Evolutionary conservation across 2,888 invertebrate genomes (phyloP).

Genomic region (Candidula unifasciata): DNA sequence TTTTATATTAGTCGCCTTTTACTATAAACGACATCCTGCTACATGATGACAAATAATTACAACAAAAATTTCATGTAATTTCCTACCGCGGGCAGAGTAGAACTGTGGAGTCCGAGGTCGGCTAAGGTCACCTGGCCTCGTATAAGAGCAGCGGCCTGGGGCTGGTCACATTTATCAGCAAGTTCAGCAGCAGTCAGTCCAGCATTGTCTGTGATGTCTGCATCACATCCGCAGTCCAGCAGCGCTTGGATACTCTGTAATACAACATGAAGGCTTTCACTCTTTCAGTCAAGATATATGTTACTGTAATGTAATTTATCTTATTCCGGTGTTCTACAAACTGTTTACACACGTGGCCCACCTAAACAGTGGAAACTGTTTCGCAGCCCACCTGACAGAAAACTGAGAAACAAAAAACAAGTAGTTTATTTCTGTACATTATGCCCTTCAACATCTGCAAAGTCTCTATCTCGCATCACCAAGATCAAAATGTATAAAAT

Average conservation of each 20-base stretch:
- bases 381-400: too few species aligned
- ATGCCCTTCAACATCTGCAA: too few species aligned
- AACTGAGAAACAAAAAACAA: too few species aligned
- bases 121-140: slow-evolving; percentile 60
- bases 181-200: slow-evolving; percentile 75
- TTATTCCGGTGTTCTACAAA: background rate
- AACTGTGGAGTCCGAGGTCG: background rate
- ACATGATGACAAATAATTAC: too few species aligned
- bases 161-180: slow-evolving; percentile 78
- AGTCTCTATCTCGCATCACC: too few species aligned
- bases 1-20: too few species aligned
- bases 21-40: too few species aligned
- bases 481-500: too few species aligned
- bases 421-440: too few species aligned
- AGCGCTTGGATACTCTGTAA: slow-evolving; percentile 87
- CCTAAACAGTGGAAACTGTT: too few species aligned
- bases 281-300: background rate
- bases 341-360: too few species aligned
- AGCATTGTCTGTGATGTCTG: slow-evolving; percentile 78
- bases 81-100: background rate
- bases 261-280: too few species aligned
- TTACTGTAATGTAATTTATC: background rate
- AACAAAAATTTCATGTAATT: background rate
- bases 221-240: slow-evolving; percentile 87
- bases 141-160: slow-evolving; percentile 66